These are phyloP conservation scores for Pollenia griseotomentosa DNA, from an alignment of 2,888 invertebrate genomes.

Conservation along the genomic window DNA sequence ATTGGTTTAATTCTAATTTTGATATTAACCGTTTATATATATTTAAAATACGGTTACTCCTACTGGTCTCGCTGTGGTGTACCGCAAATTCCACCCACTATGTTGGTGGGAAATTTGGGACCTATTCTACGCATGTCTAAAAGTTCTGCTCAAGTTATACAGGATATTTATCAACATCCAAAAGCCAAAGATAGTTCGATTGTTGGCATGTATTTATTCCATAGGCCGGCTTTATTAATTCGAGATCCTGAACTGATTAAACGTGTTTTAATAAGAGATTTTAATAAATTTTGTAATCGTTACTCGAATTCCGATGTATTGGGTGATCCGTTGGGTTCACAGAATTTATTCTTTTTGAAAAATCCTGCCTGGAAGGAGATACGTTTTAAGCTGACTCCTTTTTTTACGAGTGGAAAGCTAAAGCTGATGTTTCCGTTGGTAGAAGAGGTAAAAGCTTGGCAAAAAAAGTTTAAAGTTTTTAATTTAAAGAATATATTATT, in stretches of 20 bases:
- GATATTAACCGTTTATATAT: slow-evolving; percentile 51
- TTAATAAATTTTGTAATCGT: slow-evolving; percentile 83
- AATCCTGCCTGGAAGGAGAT: slow-evolving; percentile 85
- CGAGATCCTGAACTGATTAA: slow-evolving; percentile 85
- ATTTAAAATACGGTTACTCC: slow-evolving; percentile 76
- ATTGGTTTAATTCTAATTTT: slow-evolving; percentile 58
- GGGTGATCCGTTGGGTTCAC: slow-evolving; percentile 83
- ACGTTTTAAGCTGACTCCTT: slow-evolving; percentile 84
- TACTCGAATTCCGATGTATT: slow-evolving; percentile 81
- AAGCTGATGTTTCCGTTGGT: slow-evolving; percentile 83
- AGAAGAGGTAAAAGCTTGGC: slow-evolving; percentile 77
- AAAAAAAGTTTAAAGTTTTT: neutral
- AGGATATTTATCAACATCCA: slow-evolving; percentile 82
- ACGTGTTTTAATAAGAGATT: slow-evolving; percentile 84
- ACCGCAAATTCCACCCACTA: slow-evolving; percentile 80
- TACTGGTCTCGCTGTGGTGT: slow-evolving; percentile 82
- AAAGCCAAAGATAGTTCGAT: slow-evolving; percentile 78
- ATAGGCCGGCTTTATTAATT: slow-evolving; percentile 84
- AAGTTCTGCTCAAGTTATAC: slow-evolving; percentile 81
- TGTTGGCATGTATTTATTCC: slow-evolving; percentile 84
- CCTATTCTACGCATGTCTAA: slow-evolving; percentile 81
- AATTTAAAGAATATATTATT: neutral
- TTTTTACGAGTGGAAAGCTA: slow-evolving; percentile 83
- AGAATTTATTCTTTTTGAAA: slow-evolving; percentile 84
- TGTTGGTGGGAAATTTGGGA: slow-evolving; percentile 84